phyloP scores from a whole-genome alignment of 2,888 invertebrate genomes.

The Scaptomyza cyrtandrae region DNA sequence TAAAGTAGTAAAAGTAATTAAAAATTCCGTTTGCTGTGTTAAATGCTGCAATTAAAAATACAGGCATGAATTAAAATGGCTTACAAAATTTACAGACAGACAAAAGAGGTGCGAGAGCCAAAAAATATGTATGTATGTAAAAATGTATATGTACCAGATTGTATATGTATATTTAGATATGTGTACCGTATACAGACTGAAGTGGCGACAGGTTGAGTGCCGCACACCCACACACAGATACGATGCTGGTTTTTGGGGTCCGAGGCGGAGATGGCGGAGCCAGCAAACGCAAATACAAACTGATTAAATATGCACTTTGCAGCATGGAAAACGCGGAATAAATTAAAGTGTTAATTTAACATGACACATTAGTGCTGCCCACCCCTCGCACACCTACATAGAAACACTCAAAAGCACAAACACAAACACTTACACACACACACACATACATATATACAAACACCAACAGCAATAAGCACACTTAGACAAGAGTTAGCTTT shows the following conservation, averaged over 20 bases:
- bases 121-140: slow-evolving; percentile 2
- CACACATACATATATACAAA: slow-evolving; percentile 19
- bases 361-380: slow-evolving; percentile 79
- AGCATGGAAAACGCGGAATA: slow-evolving; percentile 78
- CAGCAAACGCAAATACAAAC: slow-evolving; percentile 72
- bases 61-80: slow-evolving; percentile 77
- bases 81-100: slow-evolving; percentile 58
- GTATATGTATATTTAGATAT: background rate
- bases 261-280: slow-evolving; percentile 29
- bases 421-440: slow-evolving; percentile 10
- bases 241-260: slow-evolving; percentile 4
- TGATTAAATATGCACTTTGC: slow-evolving; percentile 82
- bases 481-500: slow-evolving; percentile 58
- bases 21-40: slow-evolving; percentile 72
- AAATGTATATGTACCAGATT: background rate
- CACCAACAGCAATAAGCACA: slow-evolving; percentile 33
- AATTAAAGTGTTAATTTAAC: slow-evolving; percentile 82
- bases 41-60: slow-evolving; percentile 79
- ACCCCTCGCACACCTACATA: slow-evolving; percentile 28
- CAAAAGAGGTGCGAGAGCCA: slow-evolving; percentile 24
- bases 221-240: slow-evolving; percentile 11
- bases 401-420: slow-evolving; percentile 20
- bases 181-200: slow-evolving; percentile 20
- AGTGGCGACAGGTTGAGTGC: slow-evolving; percentile 23
- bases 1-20: slow-evolving; percentile 57